Evolutionary conservation across 2,888 invertebrate species (phyloP).

Genomic region (Hermaeophaga mercurialis): DNA sequence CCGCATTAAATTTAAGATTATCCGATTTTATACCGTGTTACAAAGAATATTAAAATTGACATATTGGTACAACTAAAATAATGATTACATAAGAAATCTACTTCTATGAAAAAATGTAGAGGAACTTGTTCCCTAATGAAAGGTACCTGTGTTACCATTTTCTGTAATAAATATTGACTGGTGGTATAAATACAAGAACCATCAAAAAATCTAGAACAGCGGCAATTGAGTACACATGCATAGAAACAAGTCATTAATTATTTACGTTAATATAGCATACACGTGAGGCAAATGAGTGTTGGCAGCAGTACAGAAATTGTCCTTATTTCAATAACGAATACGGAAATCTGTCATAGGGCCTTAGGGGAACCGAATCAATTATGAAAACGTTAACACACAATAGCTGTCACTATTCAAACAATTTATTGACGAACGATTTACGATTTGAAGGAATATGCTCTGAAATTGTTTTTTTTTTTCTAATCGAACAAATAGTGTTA

Average conservation of each 20-base stretch:
- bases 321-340: constrained; percentile 15
- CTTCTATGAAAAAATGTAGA: too few relatives aligned
- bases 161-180: constrained; percentile 43
- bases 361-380: constrained; percentile 16
- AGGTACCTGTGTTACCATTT: not conserved
- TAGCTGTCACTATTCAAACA: constrained; percentile 23
- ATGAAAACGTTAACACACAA: constrained; percentile 23
- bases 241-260: constrained; percentile 50
- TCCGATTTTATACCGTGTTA: too few relatives aligned
- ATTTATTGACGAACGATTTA: constrained; percentile 21
- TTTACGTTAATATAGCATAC: constrained; percentile 45
- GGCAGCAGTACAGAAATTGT: constrained; percentile 34
- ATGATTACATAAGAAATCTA: too few relatives aligned
- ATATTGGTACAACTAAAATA: too few relatives aligned
- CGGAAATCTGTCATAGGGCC: constrained; percentile 3
- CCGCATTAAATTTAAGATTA: too few relatives aligned
- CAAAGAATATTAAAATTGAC: too few relatives aligned
- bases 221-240: constrained; percentile 49
- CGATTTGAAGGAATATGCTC: constrained; percentile 1
- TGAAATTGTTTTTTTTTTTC: not conserved
- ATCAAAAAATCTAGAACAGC: constrained; percentile 50
- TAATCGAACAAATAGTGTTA: not conserved
- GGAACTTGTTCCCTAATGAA: not conserved
- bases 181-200: constrained; percentile 44
- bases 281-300: constrained; percentile 34